These are phyloP conservation scores for Halcyon malimbica DNA, from an alignment of 2,113 vertebrate species.

Conservation along the genomic window DNA sequence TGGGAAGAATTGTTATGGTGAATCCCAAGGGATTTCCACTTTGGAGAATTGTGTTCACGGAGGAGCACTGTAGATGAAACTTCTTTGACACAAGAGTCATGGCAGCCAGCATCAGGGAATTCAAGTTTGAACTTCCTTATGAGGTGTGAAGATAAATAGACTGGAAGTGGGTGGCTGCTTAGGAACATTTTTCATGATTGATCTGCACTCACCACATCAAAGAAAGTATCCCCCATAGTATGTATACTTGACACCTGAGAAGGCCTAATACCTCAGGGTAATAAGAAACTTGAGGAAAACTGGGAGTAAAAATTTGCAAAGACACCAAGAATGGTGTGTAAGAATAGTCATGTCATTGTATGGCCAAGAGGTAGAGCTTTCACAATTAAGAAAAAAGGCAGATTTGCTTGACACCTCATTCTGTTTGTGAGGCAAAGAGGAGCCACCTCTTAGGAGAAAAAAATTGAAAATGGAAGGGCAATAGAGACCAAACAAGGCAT, in stretches of 20 bases:
- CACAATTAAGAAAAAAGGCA: not conserved
- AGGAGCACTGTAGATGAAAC: not conserved
- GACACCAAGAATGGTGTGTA: not conserved
- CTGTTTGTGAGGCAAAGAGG: not conserved
- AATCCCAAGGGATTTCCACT: not conserved
- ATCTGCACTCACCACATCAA: not conserved
- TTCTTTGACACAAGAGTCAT: not conserved
- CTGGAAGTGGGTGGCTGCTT: not conserved
- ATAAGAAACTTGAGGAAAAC: slow-evolving; percentile 11
- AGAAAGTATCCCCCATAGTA: not conserved
- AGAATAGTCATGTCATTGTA: not conserved
- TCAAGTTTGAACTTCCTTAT: not conserved
- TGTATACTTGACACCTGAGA: not conserved
- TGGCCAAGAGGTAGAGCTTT: not conserved
- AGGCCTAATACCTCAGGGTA: not conserved
- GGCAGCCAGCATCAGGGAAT: not conserved
- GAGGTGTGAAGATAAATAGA: not conserved
- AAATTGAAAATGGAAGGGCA: not conserved
- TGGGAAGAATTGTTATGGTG: not conserved
- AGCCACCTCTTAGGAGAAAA: not conserved
- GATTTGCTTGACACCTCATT: not conserved
- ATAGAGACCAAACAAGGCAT: not conserved
- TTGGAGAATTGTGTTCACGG: not conserved
- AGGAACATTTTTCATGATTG: not conserved
- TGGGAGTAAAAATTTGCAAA: slow-evolving; percentile 19